Evolutionary conservation across 1,140 invertebrate species (phyloP).

Genomic region (Trachelipus rathkii): DNA sequence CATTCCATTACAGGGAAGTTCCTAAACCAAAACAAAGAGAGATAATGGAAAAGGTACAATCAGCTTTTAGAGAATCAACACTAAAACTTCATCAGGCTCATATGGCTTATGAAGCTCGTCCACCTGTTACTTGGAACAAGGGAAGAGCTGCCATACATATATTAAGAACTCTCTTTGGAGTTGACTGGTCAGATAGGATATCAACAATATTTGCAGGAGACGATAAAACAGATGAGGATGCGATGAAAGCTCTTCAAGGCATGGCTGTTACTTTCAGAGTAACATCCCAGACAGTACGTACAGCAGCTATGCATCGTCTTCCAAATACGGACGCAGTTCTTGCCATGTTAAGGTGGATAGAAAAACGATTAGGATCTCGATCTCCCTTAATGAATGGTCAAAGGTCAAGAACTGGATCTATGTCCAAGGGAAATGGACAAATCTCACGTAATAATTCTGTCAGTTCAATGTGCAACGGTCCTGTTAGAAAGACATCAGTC

Average conservation of each 20-base stretch:
- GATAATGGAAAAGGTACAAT: slow-evolving; percentile 65
- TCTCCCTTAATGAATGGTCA: neutral
- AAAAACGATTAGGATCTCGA: slow-evolving; percentile 65
- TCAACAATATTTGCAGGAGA: slow-evolving; percentile 86
- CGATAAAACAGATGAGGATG: slow-evolving; percentile 84
- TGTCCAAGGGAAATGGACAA: neutral
- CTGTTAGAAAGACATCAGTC: neutral
- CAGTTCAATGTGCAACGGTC: neutral
- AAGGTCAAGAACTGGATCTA: slow-evolving; percentile 22
- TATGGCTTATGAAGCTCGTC: slow-evolving; percentile 79
- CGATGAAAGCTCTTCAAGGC: slow-evolving; percentile 68
- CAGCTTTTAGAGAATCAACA: slow-evolving; percentile 66
- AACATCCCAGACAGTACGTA: slow-evolving; percentile 73
- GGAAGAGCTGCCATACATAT: slow-evolving; percentile 85
- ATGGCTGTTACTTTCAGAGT: slow-evolving; percentile 88
- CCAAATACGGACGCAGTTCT: slow-evolving; percentile 82
- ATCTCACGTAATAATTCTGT: neutral
- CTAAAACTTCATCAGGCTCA: slow-evolving; percentile 73
- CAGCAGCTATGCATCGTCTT: slow-evolving; percentile 74
- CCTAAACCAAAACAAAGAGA: slow-evolving; percentile 52
- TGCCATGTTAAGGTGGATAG: slow-evolving; percentile 83
- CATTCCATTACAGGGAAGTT: slow-evolving; percentile 78
- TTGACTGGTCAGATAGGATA: slow-evolving; percentile 86
- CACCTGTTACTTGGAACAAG: slow-evolving; percentile 86
- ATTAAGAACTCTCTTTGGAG: slow-evolving; percentile 76